Evolutionary conservation across 2,888 invertebrate genomes (phyloP).

Genomic region (Imbricaverruca yamaguchii): DNA sequence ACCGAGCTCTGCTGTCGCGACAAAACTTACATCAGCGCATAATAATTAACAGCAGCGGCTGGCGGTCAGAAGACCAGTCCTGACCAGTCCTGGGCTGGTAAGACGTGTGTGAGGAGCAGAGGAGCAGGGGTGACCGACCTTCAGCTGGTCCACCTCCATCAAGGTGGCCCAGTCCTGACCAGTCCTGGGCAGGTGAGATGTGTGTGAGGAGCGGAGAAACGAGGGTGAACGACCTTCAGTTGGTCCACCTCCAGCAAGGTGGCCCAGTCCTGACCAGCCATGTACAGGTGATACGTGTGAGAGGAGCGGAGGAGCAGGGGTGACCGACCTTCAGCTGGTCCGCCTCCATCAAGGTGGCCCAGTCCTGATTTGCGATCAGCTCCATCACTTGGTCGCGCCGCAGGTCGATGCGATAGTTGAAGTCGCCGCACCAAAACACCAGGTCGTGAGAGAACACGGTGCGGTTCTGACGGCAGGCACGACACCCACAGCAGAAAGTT

Average conservation of each 20-base stretch:
- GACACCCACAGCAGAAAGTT: not conserved
- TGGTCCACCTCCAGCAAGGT: conserved; percentile 80
- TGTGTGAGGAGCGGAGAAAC: too few species aligned
- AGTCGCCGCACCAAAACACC: conserved; percentile 99
- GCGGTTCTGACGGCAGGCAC: conserved; percentile 41
- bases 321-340: conserved; percentile 68
- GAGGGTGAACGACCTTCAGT: conserved; percentile 53
- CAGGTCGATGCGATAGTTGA: conserved; percentile 95
- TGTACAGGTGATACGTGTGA: too few species aligned
- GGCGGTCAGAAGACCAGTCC: too few species aligned
- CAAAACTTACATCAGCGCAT: too few species aligned
- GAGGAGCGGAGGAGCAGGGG: too few species aligned
- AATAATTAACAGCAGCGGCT: too few species aligned
- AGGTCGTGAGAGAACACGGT: conserved; percentile 93
- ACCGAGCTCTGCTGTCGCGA: too few species aligned
- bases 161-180: conserved; percentile 66
- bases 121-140: conserved; percentile 39
- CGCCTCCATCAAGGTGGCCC: conserved; percentile 64
- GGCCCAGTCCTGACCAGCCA: too few species aligned
- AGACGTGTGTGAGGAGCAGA: too few species aligned
- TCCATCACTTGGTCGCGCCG: conserved; percentile 88
- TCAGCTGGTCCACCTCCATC: conserved; percentile 79
- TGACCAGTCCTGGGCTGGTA: too few species aligned
- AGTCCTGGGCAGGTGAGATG: too few species aligned
- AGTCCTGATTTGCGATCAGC: conserved; percentile 64